These are phyloP conservation scores for Prorops nasuta DNA, from an alignment of 1,140 invertebrate species.

Conservation along the genomic window DNA sequence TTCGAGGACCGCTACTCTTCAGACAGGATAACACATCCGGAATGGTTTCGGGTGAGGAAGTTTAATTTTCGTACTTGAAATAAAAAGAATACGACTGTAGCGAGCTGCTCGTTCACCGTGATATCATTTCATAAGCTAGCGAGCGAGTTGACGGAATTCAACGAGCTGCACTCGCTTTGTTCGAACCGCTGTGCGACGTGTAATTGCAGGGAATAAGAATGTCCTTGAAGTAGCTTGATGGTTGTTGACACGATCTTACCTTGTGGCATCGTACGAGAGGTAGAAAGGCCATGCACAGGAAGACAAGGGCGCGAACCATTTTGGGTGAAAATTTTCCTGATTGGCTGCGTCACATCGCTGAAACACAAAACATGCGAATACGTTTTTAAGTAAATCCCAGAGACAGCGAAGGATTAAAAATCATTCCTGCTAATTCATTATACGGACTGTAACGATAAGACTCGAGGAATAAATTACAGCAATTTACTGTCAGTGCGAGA, in stretches of 20 bases:
- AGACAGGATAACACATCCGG: no score
- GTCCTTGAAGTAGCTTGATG: constrained; percentile 19
- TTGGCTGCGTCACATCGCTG: constrained; percentile 55
- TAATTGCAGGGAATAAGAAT: constrained; percentile 14
- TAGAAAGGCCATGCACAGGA: constrained; percentile 53
- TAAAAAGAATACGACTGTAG: no score
- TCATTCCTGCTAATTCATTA: no score
- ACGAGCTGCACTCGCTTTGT: background rate
- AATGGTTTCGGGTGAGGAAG: no score
- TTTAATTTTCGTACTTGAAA: no score
- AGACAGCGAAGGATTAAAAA: no score
- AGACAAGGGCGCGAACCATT: constrained; percentile 54
- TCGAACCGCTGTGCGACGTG: background rate
- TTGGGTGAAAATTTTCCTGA: constrained; percentile 53
- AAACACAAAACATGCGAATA: constrained; percentile 35
- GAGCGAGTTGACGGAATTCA: background rate
- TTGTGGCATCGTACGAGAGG: constrained; percentile 54
- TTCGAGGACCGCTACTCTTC: no score
- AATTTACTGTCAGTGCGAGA: no score
- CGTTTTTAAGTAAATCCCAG: no score
- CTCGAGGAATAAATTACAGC: no score
- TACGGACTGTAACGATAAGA: no score
- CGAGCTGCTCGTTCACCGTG: constrained; percentile 22
- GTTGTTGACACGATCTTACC: constrained; percentile 38
- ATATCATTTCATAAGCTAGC: constrained; percentile 4